Percentiles rank a stretch among this genome's conserved stretches.
Evolutionary conservation across 2,797 vertebrate species (phyloP).

Genomic region (Sitta carolinensis): DNA sequence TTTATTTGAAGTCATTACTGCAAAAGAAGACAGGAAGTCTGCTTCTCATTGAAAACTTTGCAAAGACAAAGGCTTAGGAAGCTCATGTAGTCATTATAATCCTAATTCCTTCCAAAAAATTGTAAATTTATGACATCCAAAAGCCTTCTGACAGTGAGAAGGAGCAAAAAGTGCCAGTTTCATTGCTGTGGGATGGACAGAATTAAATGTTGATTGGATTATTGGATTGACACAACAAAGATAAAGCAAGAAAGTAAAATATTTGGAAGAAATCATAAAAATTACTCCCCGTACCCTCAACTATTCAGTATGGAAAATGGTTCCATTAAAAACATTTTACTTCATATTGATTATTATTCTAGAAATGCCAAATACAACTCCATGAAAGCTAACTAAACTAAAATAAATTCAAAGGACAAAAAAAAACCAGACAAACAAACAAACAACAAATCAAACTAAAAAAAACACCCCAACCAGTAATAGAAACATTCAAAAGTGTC

Average conservation of each 20-base stretch:
- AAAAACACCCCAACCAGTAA: background rate
- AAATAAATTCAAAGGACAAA: background rate
- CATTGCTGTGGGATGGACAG: background rate
- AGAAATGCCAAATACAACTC: background rate
- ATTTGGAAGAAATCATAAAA: background rate
- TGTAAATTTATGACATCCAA: background rate
- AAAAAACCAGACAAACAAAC: background rate
- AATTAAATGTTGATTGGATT: background rate
- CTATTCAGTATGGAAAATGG: background rate
- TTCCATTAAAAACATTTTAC: background rate
- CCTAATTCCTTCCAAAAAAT: background rate
- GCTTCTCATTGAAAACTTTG: background rate
- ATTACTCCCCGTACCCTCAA: background rate
- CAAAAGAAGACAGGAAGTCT: background rate
- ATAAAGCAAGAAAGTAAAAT: background rate
- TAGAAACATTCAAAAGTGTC: background rate
- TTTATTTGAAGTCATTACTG: background rate
- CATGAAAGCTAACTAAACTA: background rate
- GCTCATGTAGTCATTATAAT: background rate
- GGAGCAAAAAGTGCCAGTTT: background rate
- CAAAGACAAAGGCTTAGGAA: background rate
- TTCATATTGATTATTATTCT: background rate
- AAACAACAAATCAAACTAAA: too few species aligned
- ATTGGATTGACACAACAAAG: background rate
- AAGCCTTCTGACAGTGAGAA: background rate